These are phyloP conservation scores for Apis florea DNA, from an alignment of 1,140 invertebrate genomes.

Conservation along the genomic window DNA sequence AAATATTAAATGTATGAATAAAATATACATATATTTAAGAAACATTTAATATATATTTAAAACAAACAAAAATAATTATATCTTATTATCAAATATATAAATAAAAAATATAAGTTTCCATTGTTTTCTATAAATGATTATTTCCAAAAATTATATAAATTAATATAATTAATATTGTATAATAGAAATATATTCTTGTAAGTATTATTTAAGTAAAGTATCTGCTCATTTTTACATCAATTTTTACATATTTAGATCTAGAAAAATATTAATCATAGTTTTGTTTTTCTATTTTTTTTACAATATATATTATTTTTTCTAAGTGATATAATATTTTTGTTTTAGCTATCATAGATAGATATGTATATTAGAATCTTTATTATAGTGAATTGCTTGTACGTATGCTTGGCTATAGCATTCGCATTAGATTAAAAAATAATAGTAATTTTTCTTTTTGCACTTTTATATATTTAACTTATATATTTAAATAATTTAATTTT, in stretches of 20 bases:
- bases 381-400: slow-evolving; percentile 47
- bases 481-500: slow-evolving; percentile 9
- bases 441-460: slow-evolving; percentile 36
- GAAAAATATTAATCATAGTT: background rate
- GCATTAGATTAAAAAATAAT: slow-evolving; percentile 29
- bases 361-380: slow-evolving; percentile 30
- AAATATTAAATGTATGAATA: background rate
- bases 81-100: background rate
- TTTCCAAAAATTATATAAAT: background rate
- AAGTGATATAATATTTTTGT: slow-evolving; percentile 22
- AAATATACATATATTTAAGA: background rate
- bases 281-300: slow-evolving; percentile 18
- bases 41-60: background rate
- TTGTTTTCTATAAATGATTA: background rate
- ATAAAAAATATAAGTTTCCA: background rate
- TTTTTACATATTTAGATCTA: background rate
- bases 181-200: slow-evolving; percentile 12
- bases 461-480: slow-evolving; percentile 11
- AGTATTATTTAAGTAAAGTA: background rate
- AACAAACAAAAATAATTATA: background rate
- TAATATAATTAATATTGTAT: background rate
- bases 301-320: slow-evolving; percentile 6
- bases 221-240: slow-evolving; percentile 20
- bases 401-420: slow-evolving; percentile 47
- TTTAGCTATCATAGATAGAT: slow-evolving; percentile 20